A percentile compares a stretch with the other conserved stretches of the same genome.
phyloP scores from a whole-genome alignment of 2,797 vertebrate genomes.

The Neosilurus hyrtlii region DNA sequence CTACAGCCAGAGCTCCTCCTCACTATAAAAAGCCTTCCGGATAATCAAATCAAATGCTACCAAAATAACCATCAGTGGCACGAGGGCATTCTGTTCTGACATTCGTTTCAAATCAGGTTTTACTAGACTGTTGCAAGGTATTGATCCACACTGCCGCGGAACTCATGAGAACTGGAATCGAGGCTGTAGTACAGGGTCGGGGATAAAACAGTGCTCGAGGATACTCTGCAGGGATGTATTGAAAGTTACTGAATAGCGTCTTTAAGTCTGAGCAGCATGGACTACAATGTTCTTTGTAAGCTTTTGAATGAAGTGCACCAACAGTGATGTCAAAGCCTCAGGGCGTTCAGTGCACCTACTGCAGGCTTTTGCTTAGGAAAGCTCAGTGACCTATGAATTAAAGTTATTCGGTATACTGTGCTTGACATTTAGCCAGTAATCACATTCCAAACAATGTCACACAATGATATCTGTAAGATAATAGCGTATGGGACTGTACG shows the following conservation, averaged over 20 bases:
- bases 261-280: constrained; percentile 23
- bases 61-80: constrained; percentile 6
- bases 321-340: constrained; percentile 20
- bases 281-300: constrained; percentile 30
- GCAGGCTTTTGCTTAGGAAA: neutral
- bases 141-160: constrained; percentile 10
- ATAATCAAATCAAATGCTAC: constrained; percentile 10
- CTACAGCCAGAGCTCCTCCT: constrained; percentile 97
- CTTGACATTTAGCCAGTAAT: constrained; percentile 31
- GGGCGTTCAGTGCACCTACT: neutral
- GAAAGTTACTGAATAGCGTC: constrained; percentile 17
- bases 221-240: constrained; percentile 20
- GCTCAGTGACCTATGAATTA: constrained; percentile 17
- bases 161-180: neutral
- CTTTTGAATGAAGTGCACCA: constrained; percentile 13
- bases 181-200: constrained; percentile 14
- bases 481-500: constrained; percentile 20
- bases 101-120: constrained; percentile 16
- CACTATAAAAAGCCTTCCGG: constrained; percentile 76
- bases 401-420: constrained; percentile 3
- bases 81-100: constrained; percentile 36
- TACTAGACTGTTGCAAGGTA: constrained; percentile 27
- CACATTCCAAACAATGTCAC: constrained; percentile 47
- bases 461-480: constrained; percentile 17
- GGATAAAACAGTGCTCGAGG: neutral